Base-by-base conservation (phyloP, 53 echinoderm and acorn worm genomes). In the Temnopleurus reevesii region DNA sequence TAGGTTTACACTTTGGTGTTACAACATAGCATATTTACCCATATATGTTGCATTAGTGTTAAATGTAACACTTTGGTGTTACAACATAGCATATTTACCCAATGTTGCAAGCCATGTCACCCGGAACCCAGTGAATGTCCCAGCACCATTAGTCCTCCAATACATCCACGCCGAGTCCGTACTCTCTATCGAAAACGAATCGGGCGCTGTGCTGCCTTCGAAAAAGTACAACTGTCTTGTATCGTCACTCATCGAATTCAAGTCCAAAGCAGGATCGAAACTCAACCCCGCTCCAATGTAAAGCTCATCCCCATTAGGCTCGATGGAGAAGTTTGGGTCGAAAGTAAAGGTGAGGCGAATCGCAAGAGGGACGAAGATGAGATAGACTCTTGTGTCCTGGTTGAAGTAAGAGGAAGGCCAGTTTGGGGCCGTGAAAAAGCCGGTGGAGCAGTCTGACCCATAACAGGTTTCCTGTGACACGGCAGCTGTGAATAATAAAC, bases 361-460 rank as follows among this genome's bases (percentile, higher is more conserved):
- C 6, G 63, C 63, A 15, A 63, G 33, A 63, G 63, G 63, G 34
- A 63, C 34, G 63, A 63, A 63, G n/a, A 63, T 63, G 63, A 63
- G 63, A 63, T 63, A 63, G 18, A 63, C 63, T 33, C 63, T 31
- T 30, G 34, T 17, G 18, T 63, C 63, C 17, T 3, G 12, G 33
- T 31, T 63, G n/a, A 2, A 1, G 63, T 63, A 63, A 63, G 30
- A 5, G 12, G 63, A 63, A 17, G 63, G 63, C 63, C 63, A 63
- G 34, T 63, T 63, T 0, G 63, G 63, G 18, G 63, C 30, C 13
- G 33, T 34, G 34, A 63, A 63, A 18, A 23, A 12, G 12, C 63
- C 30, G 6, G 15, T 31, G 31, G 9, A 15, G 34, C 63, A 63
- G 12, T 1, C 12, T 31, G 63, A 63, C 5, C 63, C 63, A 17